Percentiles rank a stretch among this genome's conserved stretches.
Evolutionary conservation across 2,797 vertebrate species (phyloP).

Genomic region (Crotalus adamanteus): DNA sequence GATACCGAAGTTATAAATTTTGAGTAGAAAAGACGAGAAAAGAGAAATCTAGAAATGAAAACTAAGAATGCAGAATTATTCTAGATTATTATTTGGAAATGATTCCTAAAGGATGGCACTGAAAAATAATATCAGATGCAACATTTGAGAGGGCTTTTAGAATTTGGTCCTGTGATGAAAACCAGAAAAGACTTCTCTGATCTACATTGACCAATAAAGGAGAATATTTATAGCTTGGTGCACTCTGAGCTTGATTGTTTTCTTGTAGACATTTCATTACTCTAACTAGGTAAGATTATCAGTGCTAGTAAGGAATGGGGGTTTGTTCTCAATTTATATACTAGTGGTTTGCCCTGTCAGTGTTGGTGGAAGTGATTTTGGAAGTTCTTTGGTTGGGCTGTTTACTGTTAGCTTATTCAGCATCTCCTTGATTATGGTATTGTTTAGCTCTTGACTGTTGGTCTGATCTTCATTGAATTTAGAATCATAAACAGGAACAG

Average conservation of each 20-base stretch:
- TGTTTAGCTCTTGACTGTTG: background rate
- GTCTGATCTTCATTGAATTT: background rate
- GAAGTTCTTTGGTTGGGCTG: background rate
- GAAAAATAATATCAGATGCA: background rate
- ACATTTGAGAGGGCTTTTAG: background rate
- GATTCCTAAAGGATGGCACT: background rate
- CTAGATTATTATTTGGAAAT: background rate
- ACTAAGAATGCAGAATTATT: background rate
- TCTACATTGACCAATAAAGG: background rate
- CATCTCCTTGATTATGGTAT: background rate
- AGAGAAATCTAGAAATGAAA: background rate
- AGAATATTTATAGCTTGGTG: background rate
- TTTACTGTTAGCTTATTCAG: background rate
- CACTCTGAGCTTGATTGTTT: background rate
- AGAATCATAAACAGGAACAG: background rate
- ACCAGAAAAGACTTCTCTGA: background rate
- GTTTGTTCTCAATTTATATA: background rate
- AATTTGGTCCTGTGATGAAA: background rate
- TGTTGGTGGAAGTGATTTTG: background rate
- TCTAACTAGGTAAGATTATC: background rate
- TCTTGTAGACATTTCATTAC: background rate
- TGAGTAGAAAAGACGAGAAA: background rate
- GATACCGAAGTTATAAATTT: background rate
- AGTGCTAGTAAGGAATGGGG: background rate
- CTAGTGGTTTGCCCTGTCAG: background rate